A percentile compares a stretch with the other conserved stretches of the same genome.
Conservation (phyloP, 2,113 vertebrate genomes). For the Triplophysa tibetana region DNA sequence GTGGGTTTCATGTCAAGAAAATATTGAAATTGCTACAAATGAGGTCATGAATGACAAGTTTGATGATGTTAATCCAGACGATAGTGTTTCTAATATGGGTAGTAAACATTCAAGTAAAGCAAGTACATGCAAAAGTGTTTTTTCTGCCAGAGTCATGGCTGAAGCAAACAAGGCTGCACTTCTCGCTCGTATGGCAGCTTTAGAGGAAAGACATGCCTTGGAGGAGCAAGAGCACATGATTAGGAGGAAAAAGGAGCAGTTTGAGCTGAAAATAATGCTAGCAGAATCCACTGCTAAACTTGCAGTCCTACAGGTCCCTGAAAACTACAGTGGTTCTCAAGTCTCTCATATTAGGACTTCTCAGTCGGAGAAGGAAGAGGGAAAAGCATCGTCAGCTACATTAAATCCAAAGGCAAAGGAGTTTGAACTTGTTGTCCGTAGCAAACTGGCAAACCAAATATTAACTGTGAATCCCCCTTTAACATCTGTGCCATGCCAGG, state of each 20-base stretch:
- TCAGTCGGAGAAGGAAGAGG: not conserved
- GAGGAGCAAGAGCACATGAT: not conserved
- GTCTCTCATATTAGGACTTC: not conserved
- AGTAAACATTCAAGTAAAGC: not conserved
- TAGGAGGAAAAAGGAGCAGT: constrained; percentile 5
- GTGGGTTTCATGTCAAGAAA: not conserved
- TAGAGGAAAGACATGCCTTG: not conserved
- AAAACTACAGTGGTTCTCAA: too few species aligned
- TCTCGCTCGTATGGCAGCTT: not conserved
- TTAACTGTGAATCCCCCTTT: too few species aligned
- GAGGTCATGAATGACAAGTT: not conserved
- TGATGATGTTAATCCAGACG: not conserved
- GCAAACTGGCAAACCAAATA: not conserved
- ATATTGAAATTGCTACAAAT: not conserved
- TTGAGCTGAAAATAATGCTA: not conserved
- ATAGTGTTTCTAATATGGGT: not conserved
- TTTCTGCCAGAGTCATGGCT: not conserved
- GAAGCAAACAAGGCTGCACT: not conserved
- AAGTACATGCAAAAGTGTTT: not conserved
- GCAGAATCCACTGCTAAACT: not conserved
- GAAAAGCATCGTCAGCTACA: too few species aligned
- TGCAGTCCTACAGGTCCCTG: not conserved
- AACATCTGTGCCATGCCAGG: not conserved
- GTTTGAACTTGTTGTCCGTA: not conserved
- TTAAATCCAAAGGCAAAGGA: not conserved